Conservation (phyloP, 2,888 invertebrate species). For the Tenthredo amoena region DNA sequence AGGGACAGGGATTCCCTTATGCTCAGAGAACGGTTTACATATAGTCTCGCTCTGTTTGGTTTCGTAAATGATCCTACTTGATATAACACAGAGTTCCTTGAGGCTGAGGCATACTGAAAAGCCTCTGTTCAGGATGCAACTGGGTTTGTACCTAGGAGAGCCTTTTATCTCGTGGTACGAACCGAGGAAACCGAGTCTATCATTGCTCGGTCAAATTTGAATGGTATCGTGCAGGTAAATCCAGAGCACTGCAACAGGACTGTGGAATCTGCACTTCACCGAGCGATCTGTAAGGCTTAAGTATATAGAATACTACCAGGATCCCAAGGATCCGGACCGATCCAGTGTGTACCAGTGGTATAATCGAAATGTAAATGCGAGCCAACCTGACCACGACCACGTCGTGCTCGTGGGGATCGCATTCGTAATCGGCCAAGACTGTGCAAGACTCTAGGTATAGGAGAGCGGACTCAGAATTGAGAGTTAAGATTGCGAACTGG, state of each 20-base stretch:
- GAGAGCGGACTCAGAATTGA: background rate
- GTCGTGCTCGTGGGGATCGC: conserved; percentile 42
- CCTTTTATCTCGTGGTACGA: conserved; percentile 31
- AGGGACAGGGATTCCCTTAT: background rate
- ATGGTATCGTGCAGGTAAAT: conserved; percentile 39
- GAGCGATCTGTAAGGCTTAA: conserved; percentile 12
- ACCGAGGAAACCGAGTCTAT: conserved; percentile 34
- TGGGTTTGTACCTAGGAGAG: background rate
- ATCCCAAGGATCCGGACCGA: conserved; percentile 42
- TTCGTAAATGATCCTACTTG: background rate
- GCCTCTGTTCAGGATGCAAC: conserved; percentile 17
- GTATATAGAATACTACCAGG: conserved; percentile 43
- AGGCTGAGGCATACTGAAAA: background rate
- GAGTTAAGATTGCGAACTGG: conserved; percentile 27
- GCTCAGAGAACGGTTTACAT: background rate
- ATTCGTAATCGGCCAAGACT: conserved; percentile 36
- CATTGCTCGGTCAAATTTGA: conserved; percentile 44
- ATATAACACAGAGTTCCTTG: background rate
- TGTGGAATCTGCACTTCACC: conserved; percentile 24
- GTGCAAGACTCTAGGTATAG: background rate
- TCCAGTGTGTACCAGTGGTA: conserved; percentile 17
- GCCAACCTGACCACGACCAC: conserved; percentile 33
- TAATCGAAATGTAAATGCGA: conserved; percentile 50
- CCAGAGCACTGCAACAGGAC: conserved; percentile 2
- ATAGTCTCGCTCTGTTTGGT: conserved; percentile 34